These are phyloP conservation scores for Mactromeris polynyma DNA, from an alignment of 2,888 invertebrate species.

Conservation along the genomic window DNA sequence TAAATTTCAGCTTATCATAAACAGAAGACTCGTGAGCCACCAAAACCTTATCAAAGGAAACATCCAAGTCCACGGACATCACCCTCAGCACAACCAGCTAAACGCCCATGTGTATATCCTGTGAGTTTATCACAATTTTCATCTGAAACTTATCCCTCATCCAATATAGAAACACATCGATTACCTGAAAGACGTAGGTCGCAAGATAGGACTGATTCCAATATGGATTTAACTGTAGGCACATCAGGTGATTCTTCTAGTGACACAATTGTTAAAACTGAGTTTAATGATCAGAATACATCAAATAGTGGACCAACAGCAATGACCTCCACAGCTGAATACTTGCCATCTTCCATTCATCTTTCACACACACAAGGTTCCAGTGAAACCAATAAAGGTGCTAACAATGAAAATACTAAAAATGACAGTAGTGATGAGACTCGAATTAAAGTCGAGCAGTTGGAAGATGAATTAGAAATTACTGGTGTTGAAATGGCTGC, in stretches of 20 bases:
- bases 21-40: conserved; percentile 37
- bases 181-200: background rate
- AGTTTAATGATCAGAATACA: background rate
- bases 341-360: conserved; percentile 19
- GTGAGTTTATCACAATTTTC: background rate
- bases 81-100: conserved; percentile 26
- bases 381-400: background rate
- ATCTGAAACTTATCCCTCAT: background rate
- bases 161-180: background rate
- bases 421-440: background rate
- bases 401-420: background rate
- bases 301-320: background rate
- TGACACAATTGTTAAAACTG: background rate
- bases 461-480: conserved; percentile 51
- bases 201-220: background rate
- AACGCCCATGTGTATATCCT: conserved; percentile 22
- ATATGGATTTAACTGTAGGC: background rate
- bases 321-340: background rate
- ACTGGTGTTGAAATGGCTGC: conserved; percentile 56
- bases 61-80: conserved; percentile 25
- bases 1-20: conserved; percentile 46
- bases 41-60: conserved; percentile 48
- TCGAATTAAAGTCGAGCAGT: conserved; percentile 45
- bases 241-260: background rate
- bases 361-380: conserved; percentile 18